These are phyloP conservation scores for Xylophagus ater DNA, from an alignment of 2,888 invertebrate species.

Conservation along the genomic window DNA sequence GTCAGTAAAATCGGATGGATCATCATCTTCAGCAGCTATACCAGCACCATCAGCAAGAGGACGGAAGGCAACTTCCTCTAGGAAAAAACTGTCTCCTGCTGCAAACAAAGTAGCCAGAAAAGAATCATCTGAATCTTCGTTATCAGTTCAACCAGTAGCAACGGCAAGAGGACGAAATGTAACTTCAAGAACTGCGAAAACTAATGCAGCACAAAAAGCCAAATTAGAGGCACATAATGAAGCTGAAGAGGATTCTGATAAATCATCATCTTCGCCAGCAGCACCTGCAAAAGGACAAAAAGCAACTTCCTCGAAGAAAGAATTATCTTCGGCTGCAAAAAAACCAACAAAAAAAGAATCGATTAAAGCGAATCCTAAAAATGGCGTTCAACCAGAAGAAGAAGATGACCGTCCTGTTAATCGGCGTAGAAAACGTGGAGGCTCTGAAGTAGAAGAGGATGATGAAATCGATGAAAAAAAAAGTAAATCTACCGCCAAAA, in stretches of 20 bases:
- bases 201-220: neutral
- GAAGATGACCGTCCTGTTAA: no score
- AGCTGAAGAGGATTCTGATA: slow-evolving; percentile 1
- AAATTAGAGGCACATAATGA: neutral
- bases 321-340: no score
- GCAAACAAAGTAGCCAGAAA: neutral
- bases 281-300: neutral
- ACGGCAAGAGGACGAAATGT: neutral
- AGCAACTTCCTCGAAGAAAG: neutral
- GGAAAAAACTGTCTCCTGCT: neutral
- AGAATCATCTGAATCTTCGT: no score
- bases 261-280: neutral
- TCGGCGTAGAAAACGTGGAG: no score
- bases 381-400: neutral
- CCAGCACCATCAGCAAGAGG: neutral
- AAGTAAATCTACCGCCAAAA: slow-evolving; percentile 21
- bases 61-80: neutral
- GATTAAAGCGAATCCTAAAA: neutral
- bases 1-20: no score
- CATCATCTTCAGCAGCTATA: neutral
- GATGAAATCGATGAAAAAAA: slow-evolving; percentile 22
- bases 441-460: neutral
- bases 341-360: slow-evolving; percentile 2
- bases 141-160: no score
- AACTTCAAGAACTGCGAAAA: neutral